Evolutionary conservation across 2,797 vertebrate species (phyloP), one percentile per base, ranked within the genome.

Genomic region (Oceanodroma leucorhoa): DNA sequence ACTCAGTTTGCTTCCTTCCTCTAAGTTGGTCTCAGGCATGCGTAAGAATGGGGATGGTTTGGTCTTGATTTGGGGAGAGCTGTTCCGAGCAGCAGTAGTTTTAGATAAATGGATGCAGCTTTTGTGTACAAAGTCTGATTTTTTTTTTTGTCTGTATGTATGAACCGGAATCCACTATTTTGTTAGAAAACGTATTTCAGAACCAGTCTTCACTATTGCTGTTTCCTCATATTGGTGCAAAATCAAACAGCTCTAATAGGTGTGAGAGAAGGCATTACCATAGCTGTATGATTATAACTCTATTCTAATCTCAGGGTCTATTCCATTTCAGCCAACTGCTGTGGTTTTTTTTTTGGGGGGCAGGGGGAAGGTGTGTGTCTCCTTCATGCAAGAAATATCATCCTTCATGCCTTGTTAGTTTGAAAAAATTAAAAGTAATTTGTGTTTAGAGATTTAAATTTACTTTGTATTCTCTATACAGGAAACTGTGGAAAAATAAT

Each of bases 311-410:
- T 65, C 5, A 24, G n/a, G 19, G 11, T 57, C 36, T 62, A 22
- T 78, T 71, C 14, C 5, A 20, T 45, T 55, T 71, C 46, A 89
- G 18, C 17, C 41, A 65, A 17, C 4, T 32, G 18, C 43, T 9
- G 46, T 27, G 12, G 38, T n/a, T 38, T 4, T 21, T 5, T 41
- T 45, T 45, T 45, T 11, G 10, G 43, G 4, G 3, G 8, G 32
- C 2, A 4, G 3, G 3, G 17, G 12, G 6, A 21, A 19, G 5
- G 2, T 2, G 16, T 5, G 7, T 50, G 23, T 61, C 5, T 5
- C 22, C 22, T 40, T 75, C 30, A 32, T 38, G 30, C 11, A 66
- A 64, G 23, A 54, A 61, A 45, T 40, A 34, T 20, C 29, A 66
- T 45, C n/a, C 30, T 55, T 60, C 8, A 3, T 66, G 30, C 19